A percentile compares a stretch with the other conserved stretches of the same genome.
phyloP scores from a whole-genome alignment of 2,888 invertebrate species.

The Micropterix aruncella region DNA sequence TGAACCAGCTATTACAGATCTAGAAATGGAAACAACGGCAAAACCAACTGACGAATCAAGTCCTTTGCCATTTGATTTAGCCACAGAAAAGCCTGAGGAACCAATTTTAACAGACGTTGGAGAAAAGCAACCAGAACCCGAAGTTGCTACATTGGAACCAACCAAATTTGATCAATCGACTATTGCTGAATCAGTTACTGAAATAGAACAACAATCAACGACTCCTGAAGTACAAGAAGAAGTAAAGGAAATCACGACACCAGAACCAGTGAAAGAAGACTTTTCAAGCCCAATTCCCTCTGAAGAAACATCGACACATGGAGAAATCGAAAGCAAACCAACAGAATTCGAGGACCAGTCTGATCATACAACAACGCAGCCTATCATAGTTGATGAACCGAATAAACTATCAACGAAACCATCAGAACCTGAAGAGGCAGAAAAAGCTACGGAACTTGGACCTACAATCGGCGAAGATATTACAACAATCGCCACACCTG shows the following conservation, averaged over 20 bases:
- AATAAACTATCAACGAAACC: not conserved
- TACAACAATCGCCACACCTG: too few species aligned
- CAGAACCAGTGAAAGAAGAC: too few species aligned
- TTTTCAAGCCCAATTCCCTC: too few species aligned
- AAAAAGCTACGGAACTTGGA: too few species aligned
- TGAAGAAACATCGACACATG: not conserved
- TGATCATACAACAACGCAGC: not conserved
- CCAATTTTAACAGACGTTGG: conserved; percentile 7
- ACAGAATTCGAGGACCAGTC: not conserved
- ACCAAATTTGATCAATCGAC: too few species aligned
- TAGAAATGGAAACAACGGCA: conserved; percentile 4
- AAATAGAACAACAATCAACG: too few species aligned
- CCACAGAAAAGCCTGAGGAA: conserved; percentile 3
- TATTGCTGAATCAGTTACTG: too few species aligned
- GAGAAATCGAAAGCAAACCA: not conserved
- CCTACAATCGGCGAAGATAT: too few species aligned
- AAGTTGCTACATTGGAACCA: conserved; percentile 4
- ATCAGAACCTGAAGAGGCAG: too few species aligned
- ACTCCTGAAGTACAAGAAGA: too few species aligned
- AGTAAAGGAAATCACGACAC: not conserved
- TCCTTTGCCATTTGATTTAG: not conserved
- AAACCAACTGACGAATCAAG: conserved; percentile 5
- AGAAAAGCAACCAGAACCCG: conserved; percentile 5
- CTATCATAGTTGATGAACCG: not conserved
- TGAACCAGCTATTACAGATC: conserved; percentile 5